phyloP scores from a whole-genome alignment of 1,140 invertebrate species.

The Phymorhynchus buccinoides region DNA sequence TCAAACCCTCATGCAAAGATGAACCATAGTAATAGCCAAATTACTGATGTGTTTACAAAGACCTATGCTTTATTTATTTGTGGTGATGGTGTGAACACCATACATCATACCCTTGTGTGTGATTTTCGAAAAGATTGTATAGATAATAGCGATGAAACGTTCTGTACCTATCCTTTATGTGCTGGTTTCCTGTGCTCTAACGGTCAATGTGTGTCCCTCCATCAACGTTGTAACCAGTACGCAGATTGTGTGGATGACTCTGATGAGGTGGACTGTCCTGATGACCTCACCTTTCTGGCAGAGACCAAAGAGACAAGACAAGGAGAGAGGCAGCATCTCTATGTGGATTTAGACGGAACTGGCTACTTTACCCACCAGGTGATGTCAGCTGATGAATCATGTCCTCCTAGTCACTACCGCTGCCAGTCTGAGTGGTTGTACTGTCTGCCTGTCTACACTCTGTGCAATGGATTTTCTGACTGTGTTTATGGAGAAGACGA shows the following conservation, averaged over 20 bases:
- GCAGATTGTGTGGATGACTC: too few relatives aligned
- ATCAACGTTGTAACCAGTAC: too few relatives aligned
- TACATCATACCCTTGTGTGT: slow-evolving; percentile 20
- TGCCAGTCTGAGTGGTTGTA: background rate
- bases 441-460: slow-evolving; percentile 8
- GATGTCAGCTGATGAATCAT: background rate
- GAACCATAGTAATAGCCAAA: background rate
- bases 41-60: too few relatives aligned
- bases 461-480: slow-evolving; percentile 6
- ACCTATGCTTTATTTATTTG: background rate
- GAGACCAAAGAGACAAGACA: too few relatives aligned
- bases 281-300: background rate
- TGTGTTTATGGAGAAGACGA: background rate
- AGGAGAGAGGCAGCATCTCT: too few relatives aligned
- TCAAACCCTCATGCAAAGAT: background rate
- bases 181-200: background rate
- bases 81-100: background rate
- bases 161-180: background rate
- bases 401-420: background rate
- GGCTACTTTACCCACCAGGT: background rate
- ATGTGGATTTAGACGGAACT: background rate
- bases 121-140: background rate
- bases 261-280: too few relatives aligned
- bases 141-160: background rate
- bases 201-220: background rate